These are phyloP conservation scores for Lontra canadensis DNA, from an alignment of 2,113 vertebrate species.

Conservation along the genomic window DNA sequence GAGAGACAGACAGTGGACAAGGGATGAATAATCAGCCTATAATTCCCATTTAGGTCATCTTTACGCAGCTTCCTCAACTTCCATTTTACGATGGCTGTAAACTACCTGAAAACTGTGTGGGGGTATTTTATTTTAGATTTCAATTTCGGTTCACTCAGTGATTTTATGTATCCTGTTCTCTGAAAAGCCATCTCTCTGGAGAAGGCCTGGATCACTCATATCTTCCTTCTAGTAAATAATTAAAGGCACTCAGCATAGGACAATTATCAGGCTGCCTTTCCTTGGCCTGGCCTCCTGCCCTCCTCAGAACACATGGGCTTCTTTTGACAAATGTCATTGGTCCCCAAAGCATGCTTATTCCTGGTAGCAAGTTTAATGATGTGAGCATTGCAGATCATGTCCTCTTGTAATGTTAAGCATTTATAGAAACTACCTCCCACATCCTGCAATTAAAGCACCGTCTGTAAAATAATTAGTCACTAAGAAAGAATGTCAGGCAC, in stretches of 20 bases:
- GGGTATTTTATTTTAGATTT: constrained; percentile 73
- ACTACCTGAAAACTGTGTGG: constrained; percentile 52
- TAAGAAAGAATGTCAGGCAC: constrained; percentile 75
- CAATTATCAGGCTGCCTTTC: constrained; percentile 75
- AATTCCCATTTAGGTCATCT: neutral
- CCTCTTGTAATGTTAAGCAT: constrained; percentile 72
- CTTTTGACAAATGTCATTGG: constrained; percentile 80
- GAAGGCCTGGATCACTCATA: constrained; percentile 62
- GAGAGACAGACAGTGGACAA: too few relatives aligned
- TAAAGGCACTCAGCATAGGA: constrained; percentile 82
- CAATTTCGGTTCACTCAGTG: constrained; percentile 68
- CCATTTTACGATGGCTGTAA: constrained; percentile 57
- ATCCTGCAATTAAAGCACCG: constrained; percentile 80
- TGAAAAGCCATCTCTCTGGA: constrained; percentile 75
- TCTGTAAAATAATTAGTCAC: constrained; percentile 83
- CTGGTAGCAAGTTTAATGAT: constrained; percentile 81
- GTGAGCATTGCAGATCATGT: constrained; percentile 75
- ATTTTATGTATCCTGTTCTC: constrained; percentile 80
- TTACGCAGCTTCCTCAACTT: neutral
- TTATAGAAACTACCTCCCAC: constrained; percentile 80
- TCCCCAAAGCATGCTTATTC: constrained; percentile 74
- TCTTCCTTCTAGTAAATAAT: constrained; percentile 84
- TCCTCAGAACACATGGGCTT: constrained; percentile 70
- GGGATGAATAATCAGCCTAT: too few relatives aligned
- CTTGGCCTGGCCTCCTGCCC: constrained; percentile 77